These are phyloP conservation scores for Galeopterus variegatus DNA, from an alignment of 2,113 vertebrate species.

Conservation along the genomic window DNA sequence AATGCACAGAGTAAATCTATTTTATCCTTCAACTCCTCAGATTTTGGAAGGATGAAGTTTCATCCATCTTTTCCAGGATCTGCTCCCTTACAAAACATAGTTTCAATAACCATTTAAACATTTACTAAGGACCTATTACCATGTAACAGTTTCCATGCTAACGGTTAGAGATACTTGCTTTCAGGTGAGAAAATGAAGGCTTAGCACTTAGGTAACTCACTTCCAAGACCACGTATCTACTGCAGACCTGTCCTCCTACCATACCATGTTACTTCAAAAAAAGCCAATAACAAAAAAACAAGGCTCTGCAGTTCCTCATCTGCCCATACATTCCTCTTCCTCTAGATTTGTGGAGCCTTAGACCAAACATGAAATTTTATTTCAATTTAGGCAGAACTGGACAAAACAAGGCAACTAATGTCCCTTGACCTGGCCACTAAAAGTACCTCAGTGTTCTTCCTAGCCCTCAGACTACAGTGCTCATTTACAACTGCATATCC, in stretches of 20 bases:
- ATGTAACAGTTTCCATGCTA: neutral
- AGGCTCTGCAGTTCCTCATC: neutral
- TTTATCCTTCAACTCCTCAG: neutral
- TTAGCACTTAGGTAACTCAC: neutral
- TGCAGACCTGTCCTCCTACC: neutral
- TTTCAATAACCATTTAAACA: neutral
- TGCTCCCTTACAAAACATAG: neutral
- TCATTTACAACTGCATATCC: neutral
- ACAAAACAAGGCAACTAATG: conserved; percentile 16
- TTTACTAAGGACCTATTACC: neutral
- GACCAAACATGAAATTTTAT: neutral
- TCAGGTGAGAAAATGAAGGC: neutral
- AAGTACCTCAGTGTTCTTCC: neutral
- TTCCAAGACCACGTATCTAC: neutral
- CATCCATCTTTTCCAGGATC: neutral
- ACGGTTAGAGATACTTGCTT: neutral
- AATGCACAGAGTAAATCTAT: neutral
- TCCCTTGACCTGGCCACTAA: neutral
- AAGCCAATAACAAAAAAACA: neutral
- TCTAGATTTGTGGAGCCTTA: neutral
- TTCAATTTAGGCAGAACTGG: neutral
- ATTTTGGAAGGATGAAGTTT: neutral
- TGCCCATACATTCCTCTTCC: neutral
- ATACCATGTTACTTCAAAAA: neutral
- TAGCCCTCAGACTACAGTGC: neutral